Base-by-base conservation (phyloP, 2,888 invertebrate genomes). In the Empis livida region DNA sequence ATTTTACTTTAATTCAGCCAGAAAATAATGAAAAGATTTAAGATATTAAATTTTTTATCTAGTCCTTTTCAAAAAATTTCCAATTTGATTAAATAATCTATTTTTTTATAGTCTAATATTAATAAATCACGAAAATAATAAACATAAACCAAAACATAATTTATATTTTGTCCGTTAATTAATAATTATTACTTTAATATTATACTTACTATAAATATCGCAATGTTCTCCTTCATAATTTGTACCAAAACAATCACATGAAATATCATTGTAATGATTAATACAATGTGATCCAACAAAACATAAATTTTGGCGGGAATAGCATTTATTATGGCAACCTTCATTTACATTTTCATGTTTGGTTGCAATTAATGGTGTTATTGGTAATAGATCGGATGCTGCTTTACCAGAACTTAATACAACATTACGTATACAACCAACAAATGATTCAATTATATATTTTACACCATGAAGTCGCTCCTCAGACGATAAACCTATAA, bases 211-310 rank as follows among this genome's bases (percentile, higher is more conserved):
- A 65, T 86, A 87, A 57, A 88, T 84, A 71, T 92, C 89, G 71
- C 94, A 95, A 55, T 84, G 82, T 58, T 88, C 86, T 55, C 93
- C 94, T 71, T 94, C 93, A 67, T 90, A 91, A 58, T 81, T 77
- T 2, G 91, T 91, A 17, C 90, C 91, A 61, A 92, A 94, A 66
- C 95, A 95, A 64, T 94, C 92, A 63, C 94, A 95, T 15, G 86
- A 83, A 50, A 88, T 78, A 49, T 83, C 82, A 58, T 88, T 86
- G 67, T 93, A 95, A 62, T 90, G 89, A 69, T 94, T 94, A 51
- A 94, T 84, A 65, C 95, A 95, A 51, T 79, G 78, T 30, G 89
- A 90, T 37, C 89, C 87, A 62, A 83, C 77, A 64, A 91, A 89
- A 67, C 94, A 94, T 10, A 89, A 75, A 68, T 91, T 90, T 58